Base-by-base conservation (phyloP, 2,113 vertebrate genomes). In the Anseranas semipalmata region DNA sequence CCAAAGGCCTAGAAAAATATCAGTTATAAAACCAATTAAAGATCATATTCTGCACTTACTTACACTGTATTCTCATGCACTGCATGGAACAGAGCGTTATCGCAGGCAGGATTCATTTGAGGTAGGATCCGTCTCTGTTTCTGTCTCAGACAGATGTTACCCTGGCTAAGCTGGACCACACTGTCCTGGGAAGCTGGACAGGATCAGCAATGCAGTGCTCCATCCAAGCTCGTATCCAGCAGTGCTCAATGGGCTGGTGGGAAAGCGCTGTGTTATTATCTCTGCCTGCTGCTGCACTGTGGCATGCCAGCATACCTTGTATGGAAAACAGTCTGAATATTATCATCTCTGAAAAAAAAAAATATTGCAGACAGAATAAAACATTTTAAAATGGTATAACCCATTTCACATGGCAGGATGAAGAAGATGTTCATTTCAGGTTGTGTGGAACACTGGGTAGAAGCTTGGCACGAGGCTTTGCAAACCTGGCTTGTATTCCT, bases 281-380 rank as follows among this genome's bases (percentile, higher is more conserved):
- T 79, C 59, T 35, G 21, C 32, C 39, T 59, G 20, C 15, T 3
- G 3, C n/a, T 4, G 0, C 27, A 67, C 25, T 11, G 2, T 8
- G n/a, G 43, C 30, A 6, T 18, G 35, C 58, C 39, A 28, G 62
- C 33, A 35, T 10, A 39, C 2, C 33, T 17, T 63, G 35, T 8
- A 4, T 12, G 35, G 59, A 75, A 37, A 45, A 30, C 46, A 79
- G 62, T 35, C 33, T 60, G 35, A 72, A 73, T 33, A 48, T 60
- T 30, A 59, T 15, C 5, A 53, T 33, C 7, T 32, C 56, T 60
- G 35, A 6, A 12, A 52, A 4, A 7, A 20, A 19, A n/a, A n/a
- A n/a, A n/a, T n/a, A n/a, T n/a, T n/a, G n/a, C n/a, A n/a, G n/a
- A n/a, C n/a, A n/a, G n/a, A n/a, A n/a, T n/a, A n/a, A n/a, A n/a